Evolutionary conservation across 2,113 vertebrate genomes (phyloP), one percentile per base, ranked within the genome.

Genomic region (Porphyrio hochstetteri): DNA sequence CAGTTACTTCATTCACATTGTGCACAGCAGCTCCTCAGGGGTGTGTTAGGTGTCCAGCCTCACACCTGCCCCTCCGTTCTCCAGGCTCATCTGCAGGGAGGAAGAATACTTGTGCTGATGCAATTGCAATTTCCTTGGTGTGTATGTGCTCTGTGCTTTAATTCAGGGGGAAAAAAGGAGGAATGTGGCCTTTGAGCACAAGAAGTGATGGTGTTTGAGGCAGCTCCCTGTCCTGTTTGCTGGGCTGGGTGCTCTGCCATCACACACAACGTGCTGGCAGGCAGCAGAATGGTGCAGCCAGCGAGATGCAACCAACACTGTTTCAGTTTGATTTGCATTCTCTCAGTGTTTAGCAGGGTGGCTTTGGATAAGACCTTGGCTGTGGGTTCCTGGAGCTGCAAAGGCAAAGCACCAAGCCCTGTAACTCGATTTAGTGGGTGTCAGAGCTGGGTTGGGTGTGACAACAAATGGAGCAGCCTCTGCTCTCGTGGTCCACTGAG

Each of bases 281-380:
- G 17, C 8, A 23, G 19, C 23, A 27, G 19, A 2, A 10, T 0
- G 0, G 7, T 38, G 64, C 46, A 69, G 31, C 44, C 35, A 50
- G 23, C 44, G 68, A 70, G 59, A 29, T 53, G n/a, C 13, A 31
- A 65, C 38, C 8, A 69, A 33, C 68, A 17, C 48, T 53, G 29
- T 24, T 75, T 59, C 86, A 36, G 20, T 4, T 38, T 59, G 48
- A 19, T 63, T 53, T 11, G 57, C 63, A 23, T 63, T 35, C 29
- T 44, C n/a, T 86, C 57, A 16, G 13, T 42, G 16, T 57, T 65
- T 67, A 33, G 56, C 35, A 60, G 52, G 69, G 14, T 77, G 64
- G 36, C 72, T 72, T 59, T 36, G 64, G 36, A 71, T 46, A 44
- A 88, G 75, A 75, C 15, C 16, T 44, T 53, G 59, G 9, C 75